Conservation (phyloP, 2,113 vertebrate species). For the Platanista minor region DNA sequence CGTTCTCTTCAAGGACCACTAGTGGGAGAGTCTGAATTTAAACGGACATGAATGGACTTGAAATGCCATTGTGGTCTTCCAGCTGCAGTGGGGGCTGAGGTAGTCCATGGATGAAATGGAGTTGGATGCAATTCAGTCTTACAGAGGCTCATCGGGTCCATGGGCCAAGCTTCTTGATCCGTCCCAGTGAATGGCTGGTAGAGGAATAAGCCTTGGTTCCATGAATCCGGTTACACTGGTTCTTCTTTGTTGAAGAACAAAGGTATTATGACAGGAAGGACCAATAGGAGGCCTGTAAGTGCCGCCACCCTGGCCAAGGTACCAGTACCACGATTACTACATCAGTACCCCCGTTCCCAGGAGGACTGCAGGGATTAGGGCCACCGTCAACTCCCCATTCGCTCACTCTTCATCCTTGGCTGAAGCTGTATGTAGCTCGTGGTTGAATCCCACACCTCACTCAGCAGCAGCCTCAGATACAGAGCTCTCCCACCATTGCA, state of each 20-base stretch:
- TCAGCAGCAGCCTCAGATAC: fast-evolving
- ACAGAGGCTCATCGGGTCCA: fast-evolving
- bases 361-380: fast-evolving
- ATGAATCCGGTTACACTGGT: fast-evolving
- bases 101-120: fast-evolving
- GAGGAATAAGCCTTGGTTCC: fast-evolving
- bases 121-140: fast-evolving
- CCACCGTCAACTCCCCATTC: fast-evolving
- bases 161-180: fast-evolving
- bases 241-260: fast-evolving
- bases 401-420: fast-evolving
- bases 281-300: fast-evolving
- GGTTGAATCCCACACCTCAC: fast-evolving
- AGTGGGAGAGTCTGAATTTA: fast-evolving
- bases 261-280: fast-evolving
- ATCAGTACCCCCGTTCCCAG: fast-evolving
- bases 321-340: fast-evolving
- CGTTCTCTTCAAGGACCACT: fast-evolving
- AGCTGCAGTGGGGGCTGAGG: fast-evolving
- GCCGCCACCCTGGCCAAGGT: fast-evolving
- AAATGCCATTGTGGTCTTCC: fast-evolving
- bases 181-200: background rate
- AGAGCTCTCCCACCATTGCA: fast-evolving
- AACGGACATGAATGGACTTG: fast-evolving
- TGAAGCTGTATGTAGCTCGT: fast-evolving